These are phyloP conservation scores for Hydroisotoma schaefferi DNA, from an alignment of 2,888 invertebrate species.

Conservation along the genomic window DNA sequence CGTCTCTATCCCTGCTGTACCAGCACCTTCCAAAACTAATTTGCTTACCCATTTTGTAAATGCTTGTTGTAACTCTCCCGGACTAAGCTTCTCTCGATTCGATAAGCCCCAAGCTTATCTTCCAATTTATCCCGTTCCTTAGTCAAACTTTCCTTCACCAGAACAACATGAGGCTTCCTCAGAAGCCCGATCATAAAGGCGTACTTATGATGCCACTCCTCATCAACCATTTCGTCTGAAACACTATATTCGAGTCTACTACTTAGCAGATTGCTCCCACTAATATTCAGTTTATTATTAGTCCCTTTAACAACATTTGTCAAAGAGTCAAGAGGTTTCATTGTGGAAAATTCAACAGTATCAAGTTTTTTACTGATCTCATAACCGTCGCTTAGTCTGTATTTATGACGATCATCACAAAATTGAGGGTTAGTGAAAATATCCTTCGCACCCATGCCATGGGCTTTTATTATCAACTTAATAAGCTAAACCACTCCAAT, in stretches of 20 bases:
- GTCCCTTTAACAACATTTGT: not conserved
- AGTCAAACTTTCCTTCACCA: constrained; percentile 42
- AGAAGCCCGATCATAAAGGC: constrained; percentile 46
- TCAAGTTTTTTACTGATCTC: not conserved
- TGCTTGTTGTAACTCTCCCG: constrained; percentile 39
- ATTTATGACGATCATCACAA: not conserved
- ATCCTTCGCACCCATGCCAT: constrained; percentile 45
- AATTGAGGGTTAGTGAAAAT: constrained; percentile 45
- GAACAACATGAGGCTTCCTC: constrained; percentile 42
- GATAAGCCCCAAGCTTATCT: constrained; percentile 44
- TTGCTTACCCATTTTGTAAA: constrained; percentile 44
- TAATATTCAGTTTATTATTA: not conserved
- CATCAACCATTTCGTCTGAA: constrained; percentile 20
- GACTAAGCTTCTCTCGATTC: constrained; percentile 40
- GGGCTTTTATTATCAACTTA: not conserved
- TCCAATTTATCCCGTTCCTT: constrained; percentile 39
- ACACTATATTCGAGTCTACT: too few relatives aligned
- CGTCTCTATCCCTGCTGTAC: too few relatives aligned
- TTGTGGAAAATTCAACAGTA: not conserved
- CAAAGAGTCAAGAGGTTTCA: not conserved
- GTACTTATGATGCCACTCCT: constrained; percentile 48
- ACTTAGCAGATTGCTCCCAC: too few relatives aligned
- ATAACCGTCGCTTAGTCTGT: not conserved
- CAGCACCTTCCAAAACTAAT: too few relatives aligned
- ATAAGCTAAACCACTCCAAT: too few relatives aligned